Evolutionary conservation across 1,140 invertebrate genomes (phyloP).

Genomic region (Orius insidiosus): DNA sequence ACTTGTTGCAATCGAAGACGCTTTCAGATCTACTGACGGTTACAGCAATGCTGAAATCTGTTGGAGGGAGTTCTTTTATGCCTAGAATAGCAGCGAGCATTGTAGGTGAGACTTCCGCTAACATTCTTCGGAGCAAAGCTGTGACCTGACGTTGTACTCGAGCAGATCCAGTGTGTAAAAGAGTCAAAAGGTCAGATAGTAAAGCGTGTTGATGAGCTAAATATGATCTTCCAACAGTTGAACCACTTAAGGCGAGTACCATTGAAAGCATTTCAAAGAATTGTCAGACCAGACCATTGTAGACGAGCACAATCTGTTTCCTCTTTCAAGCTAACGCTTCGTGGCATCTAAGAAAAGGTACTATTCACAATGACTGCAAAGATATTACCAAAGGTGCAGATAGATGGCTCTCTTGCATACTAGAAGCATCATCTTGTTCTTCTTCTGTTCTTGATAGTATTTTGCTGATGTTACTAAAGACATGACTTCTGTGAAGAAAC

Average conservation of each 20-base stretch:
- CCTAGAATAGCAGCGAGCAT: constrained; percentile 45
- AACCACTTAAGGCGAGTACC: constrained; percentile 84
- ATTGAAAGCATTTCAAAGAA: constrained; percentile 93
- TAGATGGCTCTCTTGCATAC: constrained; percentile 42
- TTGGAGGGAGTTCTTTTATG: constrained; percentile 48
- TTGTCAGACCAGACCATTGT: constrained; percentile 50
- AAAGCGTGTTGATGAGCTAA: constrained; percentile 74
- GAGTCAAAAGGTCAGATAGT: constrained; percentile 63
- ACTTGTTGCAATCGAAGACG: constrained; percentile 45
- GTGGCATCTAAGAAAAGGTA: constrained; percentile 23
- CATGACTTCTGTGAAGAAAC: constrained; percentile 83
- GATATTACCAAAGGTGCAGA: constrained; percentile 26
- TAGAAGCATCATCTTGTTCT: constrained; percentile 38
- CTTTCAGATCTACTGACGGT: constrained; percentile 25
- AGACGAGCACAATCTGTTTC: constrained; percentile 35
- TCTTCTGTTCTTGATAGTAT: constrained; percentile 87
- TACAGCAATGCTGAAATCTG: constrained; percentile 56
- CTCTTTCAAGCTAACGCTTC: constrained; percentile 71
- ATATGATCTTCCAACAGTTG: constrained; percentile 73
- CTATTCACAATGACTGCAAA: constrained; percentile 1
- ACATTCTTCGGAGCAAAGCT: constrained; percentile 55
- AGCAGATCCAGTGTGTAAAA: constrained; percentile 86
- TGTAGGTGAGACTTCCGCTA: constrained; percentile 63
- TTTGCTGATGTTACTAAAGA: constrained; percentile 92
- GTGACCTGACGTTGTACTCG: constrained; percentile 83